Percentiles rank a stretch among this genome's conserved stretches.
These are phyloP conservation scores for Episyrphus balteatus DNA, from an alignment of 1,140 invertebrate species.

Conservation along the genomic window DNA sequence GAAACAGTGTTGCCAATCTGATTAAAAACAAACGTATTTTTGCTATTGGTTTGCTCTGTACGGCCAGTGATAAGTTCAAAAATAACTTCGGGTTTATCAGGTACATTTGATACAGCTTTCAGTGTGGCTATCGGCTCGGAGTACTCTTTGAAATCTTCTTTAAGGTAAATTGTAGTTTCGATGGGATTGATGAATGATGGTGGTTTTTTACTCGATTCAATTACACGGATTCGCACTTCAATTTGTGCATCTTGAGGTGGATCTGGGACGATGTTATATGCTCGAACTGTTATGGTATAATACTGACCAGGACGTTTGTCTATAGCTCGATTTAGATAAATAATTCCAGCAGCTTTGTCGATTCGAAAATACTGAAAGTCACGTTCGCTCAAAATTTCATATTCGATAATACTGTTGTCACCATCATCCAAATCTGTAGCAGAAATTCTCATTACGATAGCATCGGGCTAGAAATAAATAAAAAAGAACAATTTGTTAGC, in stretches of 20 bases:
- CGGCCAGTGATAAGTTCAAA: slow-evolving; percentile 70
- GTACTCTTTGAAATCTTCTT: slow-evolving; percentile 62
- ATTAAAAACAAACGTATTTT: slow-evolving; percentile 58
- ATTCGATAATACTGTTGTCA: slow-evolving; percentile 65
- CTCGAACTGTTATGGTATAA: slow-evolving; percentile 62
- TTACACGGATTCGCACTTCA: slow-evolving; percentile 68
- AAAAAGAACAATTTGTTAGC: not conserved
- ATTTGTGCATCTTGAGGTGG: slow-evolving; percentile 50
- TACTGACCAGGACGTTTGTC: slow-evolving; percentile 46
- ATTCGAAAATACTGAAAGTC: slow-evolving; percentile 65
- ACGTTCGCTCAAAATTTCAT: slow-evolving; percentile 47
- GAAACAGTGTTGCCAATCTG: slow-evolving; percentile 57
- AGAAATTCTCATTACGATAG: slow-evolving; percentile 75
- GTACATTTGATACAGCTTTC: slow-evolving; percentile 61
- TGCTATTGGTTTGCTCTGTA: slow-evolving; percentile 73
- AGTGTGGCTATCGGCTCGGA: slow-evolving; percentile 54
- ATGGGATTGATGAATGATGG: slow-evolving; percentile 56
- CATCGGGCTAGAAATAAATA: slow-evolving; percentile 26
- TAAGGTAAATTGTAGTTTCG: slow-evolving; percentile 48
- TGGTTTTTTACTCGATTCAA: slow-evolving; percentile 78
- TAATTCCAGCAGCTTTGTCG: slow-evolving; percentile 63
- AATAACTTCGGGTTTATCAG: slow-evolving; percentile 54
- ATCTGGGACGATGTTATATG: slow-evolving; percentile 58
- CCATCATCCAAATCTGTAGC: slow-evolving; percentile 82
- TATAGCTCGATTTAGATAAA: slow-evolving; percentile 60